phyloP scores from a whole-genome alignment of 2,797 vertebrate genomes.

The Crocidura indochinensis region DNA sequence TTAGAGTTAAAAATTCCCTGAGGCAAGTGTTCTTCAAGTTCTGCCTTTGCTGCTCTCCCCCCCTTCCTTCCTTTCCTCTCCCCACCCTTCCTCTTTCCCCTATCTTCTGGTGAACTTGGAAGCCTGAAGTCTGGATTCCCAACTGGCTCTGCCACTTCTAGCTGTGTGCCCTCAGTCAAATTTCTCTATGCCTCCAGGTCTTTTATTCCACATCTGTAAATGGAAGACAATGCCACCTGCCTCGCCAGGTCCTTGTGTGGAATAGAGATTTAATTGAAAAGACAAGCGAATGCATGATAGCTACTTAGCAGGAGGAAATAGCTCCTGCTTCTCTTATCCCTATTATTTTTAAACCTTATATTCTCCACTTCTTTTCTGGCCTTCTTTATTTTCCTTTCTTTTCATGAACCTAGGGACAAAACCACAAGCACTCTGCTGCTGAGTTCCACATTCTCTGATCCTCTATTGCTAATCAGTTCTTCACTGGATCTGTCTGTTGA shows the following conservation, averaged over 20 bases:
- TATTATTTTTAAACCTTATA: background rate
- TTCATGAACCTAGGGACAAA: too few relatives aligned
- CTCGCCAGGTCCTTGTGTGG: background rate
- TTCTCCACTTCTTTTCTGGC: background rate
- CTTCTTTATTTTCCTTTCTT: too few relatives aligned
- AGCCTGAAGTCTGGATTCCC: too few relatives aligned
- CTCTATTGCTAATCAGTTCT: background rate
- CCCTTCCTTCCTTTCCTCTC: background rate
- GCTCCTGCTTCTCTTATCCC: background rate
- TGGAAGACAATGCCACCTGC: background rate
- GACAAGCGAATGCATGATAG: background rate
- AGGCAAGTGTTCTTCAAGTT: background rate
- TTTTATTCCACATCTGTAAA: background rate
- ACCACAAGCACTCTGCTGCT: too few relatives aligned
- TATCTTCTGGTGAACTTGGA: background rate
- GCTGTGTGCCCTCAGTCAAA: background rate
- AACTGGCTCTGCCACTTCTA: background rate
- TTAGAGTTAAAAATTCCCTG: constrained; percentile 47
- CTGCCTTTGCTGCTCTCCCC: background rate
- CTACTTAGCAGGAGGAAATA: too few relatives aligned
- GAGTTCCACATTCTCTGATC: background rate
- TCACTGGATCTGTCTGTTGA: background rate
- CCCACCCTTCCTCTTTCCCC: background rate
- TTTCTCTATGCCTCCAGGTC: background rate
- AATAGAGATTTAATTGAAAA: background rate